Evolutionary conservation across 2,113 vertebrate species (phyloP), one percentile per base, ranked within the genome.

Genomic region (Mandrillus leucophaeus): DNA sequence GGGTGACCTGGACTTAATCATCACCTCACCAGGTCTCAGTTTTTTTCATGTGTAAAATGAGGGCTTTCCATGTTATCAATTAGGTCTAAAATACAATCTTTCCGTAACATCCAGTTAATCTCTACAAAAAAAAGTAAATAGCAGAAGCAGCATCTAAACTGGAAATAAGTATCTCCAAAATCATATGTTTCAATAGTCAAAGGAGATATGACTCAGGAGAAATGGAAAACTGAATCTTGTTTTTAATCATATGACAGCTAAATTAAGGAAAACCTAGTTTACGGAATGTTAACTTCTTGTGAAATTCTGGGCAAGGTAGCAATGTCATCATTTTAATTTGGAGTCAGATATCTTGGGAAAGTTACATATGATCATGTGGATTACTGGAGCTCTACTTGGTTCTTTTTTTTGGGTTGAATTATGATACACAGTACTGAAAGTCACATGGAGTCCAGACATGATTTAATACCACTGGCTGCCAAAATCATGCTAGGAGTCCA

Each of bases 401-500:
- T 94, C 55, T 55, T 88, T 88, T 86, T 88, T 48, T 64, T 20
- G 38, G 75, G 43, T 93, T 73, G 25, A 87, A 75, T 61, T 97
- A 75, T 87, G 93, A 78, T 75, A 57, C 50, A 91, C 9, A 35
- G 38, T 61, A 48, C 75, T 84, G 91, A 97, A 97, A 96, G 89
- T 78, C 43, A 22, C 55, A 57, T 18, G 35, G 27, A 92, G 83
- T 95, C 92, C 96, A 98, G 97, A 98, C 75, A 43, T 95, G 95
- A 95, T 97, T 98, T 80, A 97, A 95, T 94, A 55, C 38, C 43
- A 25, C 8, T 43, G 45, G 23, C 72, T 83, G 86, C 87, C 97
- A 97, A 64, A 52, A 66, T 92, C 83, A 93, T 66, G 30, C 81
- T 12, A 59, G 59, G 43, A 61, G 66, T 18, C 80, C 20, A 16